Base-by-base conservation (phyloP, 2,113 vertebrate species). In the Mobula birostris region DNA sequence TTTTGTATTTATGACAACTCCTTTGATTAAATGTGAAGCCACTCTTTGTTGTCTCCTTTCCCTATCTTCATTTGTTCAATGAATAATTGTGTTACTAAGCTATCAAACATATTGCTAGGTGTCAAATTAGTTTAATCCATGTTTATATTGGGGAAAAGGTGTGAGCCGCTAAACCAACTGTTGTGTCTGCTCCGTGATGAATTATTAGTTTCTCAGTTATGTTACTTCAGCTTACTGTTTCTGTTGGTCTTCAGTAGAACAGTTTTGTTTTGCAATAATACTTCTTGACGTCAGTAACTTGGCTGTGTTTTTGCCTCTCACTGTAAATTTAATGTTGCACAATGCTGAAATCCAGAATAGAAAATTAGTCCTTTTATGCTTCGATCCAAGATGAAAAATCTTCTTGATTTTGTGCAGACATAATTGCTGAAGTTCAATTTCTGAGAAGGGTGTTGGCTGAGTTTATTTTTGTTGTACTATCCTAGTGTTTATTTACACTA, bases 361-460 rank as follows among this genome's bases (percentile, higher is more conserved):
- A 74, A 27, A 48, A 48, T 48, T 48, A 48, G 48, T 48, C 48
- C 0, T 56, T 56, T 70, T 12, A 56, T 29, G 5, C n/a, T 93
- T 93, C 72, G 15, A 14, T 56, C 40, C 70, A 72, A 68, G 63
- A 74, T n/a, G n/a, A 66, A 90, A 32, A 93, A 56, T 12, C 68
- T 74, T 93, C 11, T 88, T 14, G n/a, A 17, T 32, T 19, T 74
- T 93, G 21, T 93, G 9, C 8, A 14, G 36, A 21, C n/a, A 74
- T 76, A 91, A 56, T 74, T 93, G 91, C 70, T 93, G 36, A 56
- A 27, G 70, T 19, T 92, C 32, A 90, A 90, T 93, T 48, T 74
- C 40, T 93, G 68, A 74, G 72, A 74, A 70, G 74, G 29, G 11
- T 19, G 40, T 40, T 7, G 1, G 58, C 15, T 74, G 32, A 68